Conservation (phyloP, 2,113 vertebrate species). For the Rhabdomys dilectus region DNA sequence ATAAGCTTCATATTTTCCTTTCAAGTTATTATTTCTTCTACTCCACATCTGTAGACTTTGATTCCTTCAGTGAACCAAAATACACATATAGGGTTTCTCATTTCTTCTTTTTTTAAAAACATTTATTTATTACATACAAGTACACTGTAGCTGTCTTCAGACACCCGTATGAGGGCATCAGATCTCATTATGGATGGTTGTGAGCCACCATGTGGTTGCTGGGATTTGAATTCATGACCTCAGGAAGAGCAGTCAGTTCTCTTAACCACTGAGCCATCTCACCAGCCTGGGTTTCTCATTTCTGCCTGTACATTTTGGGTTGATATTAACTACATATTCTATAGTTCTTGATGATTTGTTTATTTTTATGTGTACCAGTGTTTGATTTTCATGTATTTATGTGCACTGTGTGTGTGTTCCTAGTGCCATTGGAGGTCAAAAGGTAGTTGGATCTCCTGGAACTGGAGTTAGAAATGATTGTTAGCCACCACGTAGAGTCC, state of each 20-base stretch:
- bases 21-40: not conserved
- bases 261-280: too few relatives aligned
- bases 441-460: not conserved
- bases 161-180: too few relatives aligned
- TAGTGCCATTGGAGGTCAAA: not conserved
- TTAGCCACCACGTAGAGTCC: not conserved
- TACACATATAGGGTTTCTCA: not conserved
- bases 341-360: not conserved
- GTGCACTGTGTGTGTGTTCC: not conserved
- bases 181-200: too few relatives aligned
- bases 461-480: not conserved
- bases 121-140: too few relatives aligned
- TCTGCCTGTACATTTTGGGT: not conserved
- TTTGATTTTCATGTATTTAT: not conserved
- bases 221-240: too few relatives aligned
- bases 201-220: too few relatives aligned
- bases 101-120: not conserved
- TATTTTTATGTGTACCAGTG: not conserved
- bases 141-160: too few relatives aligned
- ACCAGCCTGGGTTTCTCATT: not conserved
- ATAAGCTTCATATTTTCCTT: conserved; percentile 33
- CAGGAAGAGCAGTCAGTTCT: too few relatives aligned
- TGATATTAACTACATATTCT: not conserved
- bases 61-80: not conserved
- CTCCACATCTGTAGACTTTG: not conserved